These are phyloP conservation scores for Holacanthus passer DNA, from an alignment of 2,113 vertebrate genomes.

Conservation along the genomic window DNA sequence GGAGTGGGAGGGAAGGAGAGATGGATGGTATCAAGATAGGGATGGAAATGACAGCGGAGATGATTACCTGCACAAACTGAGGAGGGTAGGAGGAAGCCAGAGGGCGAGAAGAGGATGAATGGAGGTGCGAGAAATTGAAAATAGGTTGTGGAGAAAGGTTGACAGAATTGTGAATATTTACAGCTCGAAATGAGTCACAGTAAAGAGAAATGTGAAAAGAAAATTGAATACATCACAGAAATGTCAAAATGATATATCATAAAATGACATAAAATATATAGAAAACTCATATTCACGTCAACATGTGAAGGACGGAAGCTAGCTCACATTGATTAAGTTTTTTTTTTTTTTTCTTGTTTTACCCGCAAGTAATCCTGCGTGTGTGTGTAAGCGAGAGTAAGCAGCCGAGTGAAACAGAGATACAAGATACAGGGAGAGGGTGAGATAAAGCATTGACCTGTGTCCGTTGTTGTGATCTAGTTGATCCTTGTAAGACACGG, in stretches of 20 bases:
- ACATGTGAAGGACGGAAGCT: constrained; percentile 9
- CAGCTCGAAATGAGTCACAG: constrained; percentile 12
- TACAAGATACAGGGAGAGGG: constrained; percentile 22
- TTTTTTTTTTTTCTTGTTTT: constrained; percentile 42
- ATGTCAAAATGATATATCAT: constrained; percentile 15
- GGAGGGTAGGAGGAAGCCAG: neutral
- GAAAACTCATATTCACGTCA: constrained; percentile 5
- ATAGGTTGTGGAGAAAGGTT: constrained; percentile 24
- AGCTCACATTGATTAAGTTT: constrained; percentile 31
- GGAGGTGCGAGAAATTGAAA: constrained; percentile 22
- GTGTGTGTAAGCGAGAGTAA: neutral
- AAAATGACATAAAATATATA: neutral
- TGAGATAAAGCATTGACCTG: constrained; percentile 65
- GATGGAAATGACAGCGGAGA: constrained; percentile 56
- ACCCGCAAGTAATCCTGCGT: neutral
- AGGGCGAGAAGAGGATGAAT: neutral
- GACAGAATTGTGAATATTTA: constrained; percentile 32
- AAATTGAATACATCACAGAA: constrained; percentile 15
- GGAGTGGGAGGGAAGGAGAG: constrained; percentile 63
- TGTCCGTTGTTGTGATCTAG: constrained; percentile 53
- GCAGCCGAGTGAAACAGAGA: constrained; percentile 25
- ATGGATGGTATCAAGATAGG: constrained; percentile 58
- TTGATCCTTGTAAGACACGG: constrained; percentile 62
- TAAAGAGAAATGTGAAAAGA: neutral
- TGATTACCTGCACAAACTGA: constrained; percentile 64